Conservation (phyloP, 2,888 invertebrate species). For the Ichneumoninae sp. region DNA sequence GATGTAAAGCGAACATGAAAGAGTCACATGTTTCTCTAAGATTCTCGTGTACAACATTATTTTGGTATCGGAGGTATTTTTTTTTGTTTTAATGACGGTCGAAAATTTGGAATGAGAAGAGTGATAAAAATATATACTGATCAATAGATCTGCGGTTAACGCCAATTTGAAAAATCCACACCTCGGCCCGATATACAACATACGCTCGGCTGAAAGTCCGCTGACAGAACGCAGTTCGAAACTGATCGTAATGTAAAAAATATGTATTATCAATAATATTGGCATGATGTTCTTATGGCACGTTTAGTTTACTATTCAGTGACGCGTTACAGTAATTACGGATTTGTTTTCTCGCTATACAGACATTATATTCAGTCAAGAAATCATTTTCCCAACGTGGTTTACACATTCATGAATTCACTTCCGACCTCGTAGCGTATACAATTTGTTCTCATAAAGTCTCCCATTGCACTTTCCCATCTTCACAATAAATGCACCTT, state of each 20-base stretch:
- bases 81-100: slow-evolving; percentile 49
- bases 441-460: slow-evolving; percentile 68
- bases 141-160: slow-evolving; percentile 21
- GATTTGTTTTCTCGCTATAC: slow-evolving; percentile 73
- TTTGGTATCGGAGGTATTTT: slow-evolving; percentile 39
- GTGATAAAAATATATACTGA: background rate
- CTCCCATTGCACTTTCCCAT: slow-evolving; percentile 84
- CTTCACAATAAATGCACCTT: slow-evolving; percentile 83
- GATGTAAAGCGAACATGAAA: slow-evolving; percentile 44
- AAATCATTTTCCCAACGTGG: slow-evolving; percentile 66
- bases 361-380: slow-evolving; percentile 76
- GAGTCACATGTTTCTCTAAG: slow-evolving; percentile 47
- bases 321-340: slow-evolving; percentile 75
- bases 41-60: slow-evolving; percentile 44
- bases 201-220: slow-evolving; percentile 50
- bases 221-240: slow-evolving; percentile 76
- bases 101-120: slow-evolving; percentile 7
- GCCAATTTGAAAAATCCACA: slow-evolving; percentile 63
- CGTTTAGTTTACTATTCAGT: slow-evolving; percentile 81
- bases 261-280: slow-evolving; percentile 82
- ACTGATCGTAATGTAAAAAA: slow-evolving; percentile 79
- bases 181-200: slow-evolving; percentile 41
- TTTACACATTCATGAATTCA: slow-evolving; percentile 65
- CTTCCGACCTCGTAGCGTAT: slow-evolving; percentile 65
- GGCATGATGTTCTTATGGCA: slow-evolving; percentile 84